Base-by-base conservation (phyloP, 2,113 vertebrate species). In the Plectropomus leopardus region DNA sequence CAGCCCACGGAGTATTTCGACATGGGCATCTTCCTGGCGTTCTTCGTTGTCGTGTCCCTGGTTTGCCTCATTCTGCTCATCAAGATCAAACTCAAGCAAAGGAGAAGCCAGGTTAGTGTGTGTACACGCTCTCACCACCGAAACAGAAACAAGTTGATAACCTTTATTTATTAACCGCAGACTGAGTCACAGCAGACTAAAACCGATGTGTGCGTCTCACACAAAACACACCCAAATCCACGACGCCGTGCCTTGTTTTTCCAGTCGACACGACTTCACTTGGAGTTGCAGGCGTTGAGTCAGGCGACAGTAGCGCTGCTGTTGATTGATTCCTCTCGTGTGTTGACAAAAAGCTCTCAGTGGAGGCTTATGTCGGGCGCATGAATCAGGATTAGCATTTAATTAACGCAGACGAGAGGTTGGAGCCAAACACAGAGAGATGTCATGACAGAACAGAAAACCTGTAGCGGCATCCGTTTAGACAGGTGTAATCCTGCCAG, bases 1-100 rank as follows among this genome's bases (percentile, higher is more conserved):
- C 97, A 99, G 96, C 98, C 98, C 51, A 98, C 98, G 0, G 98
- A 99, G 55, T 99, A 99, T 88, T 99, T 99, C 13, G 98, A 99
- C 91, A 99, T 99, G 98, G 98, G 98, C 21, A 98, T 99, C 91
- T 99, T 99, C 94, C 92, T 99, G 94, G 98, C 98, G 13, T 99
- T 99, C 94, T 99, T 99, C 26, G 96, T 99, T 68, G 97, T 99
- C 26, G 98, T 99, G 74, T 99, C 98, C 79, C 94, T 99, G 76
- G 98, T 99, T 58, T 99, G 98, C 91, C 97, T 99, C 84, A 95
- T 99, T 85, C 96, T 99, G 66, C 98, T 99, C 32, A 96, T 99
- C 95, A 99, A 99, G 94, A 99, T 99, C 94, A 99, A 99, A 88
- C 95, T 99, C 82, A 99, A 99, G 90, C 98, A 99, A 73, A 95